phyloP scores from a whole-genome alignment of 2,113 vertebrate species.

The Numenius arquata region DNA sequence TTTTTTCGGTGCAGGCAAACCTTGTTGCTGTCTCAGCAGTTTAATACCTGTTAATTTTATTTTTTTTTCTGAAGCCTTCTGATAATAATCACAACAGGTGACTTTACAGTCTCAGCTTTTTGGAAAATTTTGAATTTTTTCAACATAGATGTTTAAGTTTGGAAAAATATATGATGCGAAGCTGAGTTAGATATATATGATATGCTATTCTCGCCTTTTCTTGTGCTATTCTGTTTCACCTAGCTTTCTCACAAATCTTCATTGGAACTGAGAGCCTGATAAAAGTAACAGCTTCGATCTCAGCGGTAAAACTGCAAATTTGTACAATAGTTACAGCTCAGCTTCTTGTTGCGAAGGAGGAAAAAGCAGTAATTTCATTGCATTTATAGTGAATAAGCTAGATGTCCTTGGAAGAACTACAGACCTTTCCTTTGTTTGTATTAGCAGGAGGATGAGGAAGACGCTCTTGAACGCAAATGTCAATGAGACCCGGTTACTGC shows the following conservation, averaged over 20 bases:
- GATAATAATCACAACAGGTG: background rate
- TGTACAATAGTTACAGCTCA: background rate
- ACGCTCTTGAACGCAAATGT: background rate
- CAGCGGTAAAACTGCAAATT: background rate
- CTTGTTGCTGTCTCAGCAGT: background rate
- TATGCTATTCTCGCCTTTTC: background rate
- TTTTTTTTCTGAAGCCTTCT: background rate
- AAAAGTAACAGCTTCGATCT: background rate
- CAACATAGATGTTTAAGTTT: background rate
- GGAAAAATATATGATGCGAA: background rate
- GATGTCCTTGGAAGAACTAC: background rate
- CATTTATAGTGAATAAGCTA: background rate
- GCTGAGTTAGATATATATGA: background rate
- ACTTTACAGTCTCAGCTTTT: background rate
- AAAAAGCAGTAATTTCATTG: background rate
- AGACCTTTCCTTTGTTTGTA: background rate
- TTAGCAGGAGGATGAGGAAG: background rate
- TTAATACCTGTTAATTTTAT: background rate
- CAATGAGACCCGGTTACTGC: background rate
- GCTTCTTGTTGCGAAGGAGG: background rate
- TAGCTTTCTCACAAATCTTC: background rate
- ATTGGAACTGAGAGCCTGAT: background rate
- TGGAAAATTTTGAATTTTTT: background rate
- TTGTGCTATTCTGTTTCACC: background rate
- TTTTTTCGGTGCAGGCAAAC: background rate